phyloP scores from a whole-genome alignment of 2,888 invertebrate species.

The Smittia aterrima region DNA sequence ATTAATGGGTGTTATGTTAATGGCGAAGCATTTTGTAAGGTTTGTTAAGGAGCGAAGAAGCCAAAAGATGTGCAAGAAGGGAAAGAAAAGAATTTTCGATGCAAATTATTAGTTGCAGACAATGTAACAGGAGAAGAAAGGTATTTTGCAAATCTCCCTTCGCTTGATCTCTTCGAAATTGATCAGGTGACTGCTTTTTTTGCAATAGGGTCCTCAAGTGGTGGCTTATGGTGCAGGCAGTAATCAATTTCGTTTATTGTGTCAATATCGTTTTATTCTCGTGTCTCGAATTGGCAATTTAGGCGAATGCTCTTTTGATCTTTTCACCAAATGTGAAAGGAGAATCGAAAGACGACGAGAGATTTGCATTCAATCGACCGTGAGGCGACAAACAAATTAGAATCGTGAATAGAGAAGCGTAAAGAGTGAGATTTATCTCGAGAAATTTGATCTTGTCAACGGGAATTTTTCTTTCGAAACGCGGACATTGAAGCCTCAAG shows the following conservation, averaged over 20 bases:
- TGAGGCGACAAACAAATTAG: neutral
- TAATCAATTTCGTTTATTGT: constrained; percentile 6
- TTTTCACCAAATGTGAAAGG: neutral
- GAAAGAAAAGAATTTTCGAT: constrained; percentile 2
- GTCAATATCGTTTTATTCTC: neutral
- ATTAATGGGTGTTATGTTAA: constrained; percentile 31
- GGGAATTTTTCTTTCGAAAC: neutral
- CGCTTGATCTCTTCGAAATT: neutral
- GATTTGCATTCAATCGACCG: constrained; percentile 10
- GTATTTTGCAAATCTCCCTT: neutral
- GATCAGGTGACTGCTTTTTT: neutral
- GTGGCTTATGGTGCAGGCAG: constrained; percentile 7
- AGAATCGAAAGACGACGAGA: neutral
- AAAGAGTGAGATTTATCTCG: neutral
- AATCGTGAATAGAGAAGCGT: neutral
- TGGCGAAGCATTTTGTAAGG: neutral
- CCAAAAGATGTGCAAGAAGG: neutral
- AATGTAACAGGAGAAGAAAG: neutral
- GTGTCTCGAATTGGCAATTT: constrained; percentile 14
- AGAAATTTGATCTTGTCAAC: neutral
- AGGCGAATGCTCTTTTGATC: constrained; percentile 12
- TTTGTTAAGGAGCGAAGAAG: neutral
- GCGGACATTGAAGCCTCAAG: neutral
- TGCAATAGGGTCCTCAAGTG: neutral
- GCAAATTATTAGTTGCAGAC: constrained; percentile 4